phyloP scores from a whole-genome alignment of 1,140 invertebrate genomes.

The Ridgeia piscesae region DNA sequence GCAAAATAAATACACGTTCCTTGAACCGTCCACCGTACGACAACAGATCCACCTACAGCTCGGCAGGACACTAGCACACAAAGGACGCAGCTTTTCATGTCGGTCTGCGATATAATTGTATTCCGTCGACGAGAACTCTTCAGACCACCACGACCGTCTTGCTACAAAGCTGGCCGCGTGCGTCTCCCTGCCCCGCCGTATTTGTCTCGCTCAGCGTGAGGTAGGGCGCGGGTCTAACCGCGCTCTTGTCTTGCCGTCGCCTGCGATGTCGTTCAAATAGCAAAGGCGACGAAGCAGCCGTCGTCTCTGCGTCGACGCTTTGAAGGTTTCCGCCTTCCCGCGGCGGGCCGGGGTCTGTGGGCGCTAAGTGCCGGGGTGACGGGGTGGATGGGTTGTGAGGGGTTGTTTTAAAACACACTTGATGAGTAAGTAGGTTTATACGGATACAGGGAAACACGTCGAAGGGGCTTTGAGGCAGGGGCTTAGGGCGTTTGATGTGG shows the following conservation, averaged over 20 bases:
- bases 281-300: not conserved
- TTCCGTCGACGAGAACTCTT: not conserved
- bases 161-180: not conserved
- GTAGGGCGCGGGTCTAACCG: not conserved
- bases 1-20: not conserved
- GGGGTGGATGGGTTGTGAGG: not conserved
- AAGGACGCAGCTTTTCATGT: not conserved
- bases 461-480: not conserved
- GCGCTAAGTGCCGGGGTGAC: not conserved
- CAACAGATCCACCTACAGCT: not conserved
- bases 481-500: constrained; percentile 3
- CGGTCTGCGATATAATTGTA: not conserved
- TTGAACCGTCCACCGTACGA: not conserved
- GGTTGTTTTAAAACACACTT: constrained; percentile 6
- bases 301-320: not conserved
- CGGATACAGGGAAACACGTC: not conserved
- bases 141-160: not conserved
- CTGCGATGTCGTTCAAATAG: not conserved
- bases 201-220: not conserved
- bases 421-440: not conserved
- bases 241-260: not conserved
- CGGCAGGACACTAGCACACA: not conserved
- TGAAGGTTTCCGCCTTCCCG: not conserved
- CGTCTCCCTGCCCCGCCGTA: not conserved
- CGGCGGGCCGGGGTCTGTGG: not conserved